phyloP scores from a whole-genome alignment of 2,797 vertebrate genomes.

The Eulemur albifrons region DNA sequence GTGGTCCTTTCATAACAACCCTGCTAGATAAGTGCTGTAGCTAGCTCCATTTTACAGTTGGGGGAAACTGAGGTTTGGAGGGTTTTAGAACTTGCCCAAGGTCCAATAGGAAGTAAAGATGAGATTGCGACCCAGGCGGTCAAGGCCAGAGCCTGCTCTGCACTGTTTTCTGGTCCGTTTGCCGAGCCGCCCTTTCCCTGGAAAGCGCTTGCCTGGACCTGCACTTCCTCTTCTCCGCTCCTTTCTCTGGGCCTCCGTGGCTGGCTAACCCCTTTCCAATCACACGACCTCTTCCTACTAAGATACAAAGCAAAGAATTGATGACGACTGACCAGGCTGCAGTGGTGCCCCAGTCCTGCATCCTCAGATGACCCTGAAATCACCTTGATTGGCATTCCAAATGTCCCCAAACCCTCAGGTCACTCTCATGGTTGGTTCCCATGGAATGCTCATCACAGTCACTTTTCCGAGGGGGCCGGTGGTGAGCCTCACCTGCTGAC shows the following conservation, averaged over 20 bases:
- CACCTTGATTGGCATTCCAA: fast-evolving
- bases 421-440: background rate
- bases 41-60: background rate
- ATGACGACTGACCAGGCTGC: background rate
- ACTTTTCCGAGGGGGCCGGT: background rate
- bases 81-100: background rate
- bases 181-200: background rate
- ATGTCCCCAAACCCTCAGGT: background rate
- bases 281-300: background rate
- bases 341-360: background rate
- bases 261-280: background rate
- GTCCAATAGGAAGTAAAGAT: background rate
- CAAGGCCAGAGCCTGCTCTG: background rate
- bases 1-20: background rate
- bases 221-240: background rate
- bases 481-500: background rate
- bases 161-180: background rate
- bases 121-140: background rate
- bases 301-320: background rate
- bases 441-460: background rate
- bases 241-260: background rate
- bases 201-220: background rate
- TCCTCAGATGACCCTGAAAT: background rate
- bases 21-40: background rate
- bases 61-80: background rate